These are phyloP conservation scores for Astreopora myriophthalma DNA, from an alignment of 64 coral and sea anemone species.

Conservation along the genomic window DNA sequence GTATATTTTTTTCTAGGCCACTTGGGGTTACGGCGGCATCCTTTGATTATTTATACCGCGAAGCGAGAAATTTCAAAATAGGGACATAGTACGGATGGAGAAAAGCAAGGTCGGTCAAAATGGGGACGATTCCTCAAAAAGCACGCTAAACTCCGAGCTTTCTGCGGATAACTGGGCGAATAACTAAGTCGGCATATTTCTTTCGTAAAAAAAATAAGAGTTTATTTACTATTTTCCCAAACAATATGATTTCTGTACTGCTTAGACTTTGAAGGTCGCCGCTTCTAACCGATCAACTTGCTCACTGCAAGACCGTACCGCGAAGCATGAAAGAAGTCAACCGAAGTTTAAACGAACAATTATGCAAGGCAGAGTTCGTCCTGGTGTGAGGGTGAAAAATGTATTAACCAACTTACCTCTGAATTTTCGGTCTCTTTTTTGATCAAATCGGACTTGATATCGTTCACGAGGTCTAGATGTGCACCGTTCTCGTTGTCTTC, in stretches of 20 bases:
- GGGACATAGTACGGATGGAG: too few relatives aligned
- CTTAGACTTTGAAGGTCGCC: conserved; percentile 87
- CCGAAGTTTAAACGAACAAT: not conserved
- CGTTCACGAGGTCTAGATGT: conserved; percentile 96
- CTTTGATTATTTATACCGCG: conserved; percentile 95
- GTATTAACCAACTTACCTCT: conserved; percentile 16
- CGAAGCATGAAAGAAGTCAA: conserved; percentile 20
- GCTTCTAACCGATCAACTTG: conserved; percentile 37
- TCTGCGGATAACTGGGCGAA: not conserved
- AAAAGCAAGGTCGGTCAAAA: too few relatives aligned
- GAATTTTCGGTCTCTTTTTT: conserved; percentile 99
- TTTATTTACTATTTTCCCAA: conserved; percentile 99
- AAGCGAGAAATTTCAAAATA: conserved; percentile 92
- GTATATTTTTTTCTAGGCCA: conserved; percentile 66
- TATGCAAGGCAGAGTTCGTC: not conserved
- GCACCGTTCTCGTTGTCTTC: conserved; percentile 89
- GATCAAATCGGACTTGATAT: conserved; percentile 97
- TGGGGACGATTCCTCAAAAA: not conserved
- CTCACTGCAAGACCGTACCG: conserved; percentile 1
- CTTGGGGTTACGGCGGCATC: conserved; percentile 81
- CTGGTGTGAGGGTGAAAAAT: not conserved
- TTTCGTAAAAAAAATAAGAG: conserved; percentile 63
- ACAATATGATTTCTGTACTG: conserved; percentile 87
- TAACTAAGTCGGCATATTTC: conserved; percentile 35
- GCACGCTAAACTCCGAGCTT: not conserved